Percentiles rank a stretch among this genome's conserved stretches.
These are phyloP conservation scores for Cyanoderma ruficeps DNA, from an alignment of 2,113 vertebrate species.

Conservation along the genomic window DNA sequence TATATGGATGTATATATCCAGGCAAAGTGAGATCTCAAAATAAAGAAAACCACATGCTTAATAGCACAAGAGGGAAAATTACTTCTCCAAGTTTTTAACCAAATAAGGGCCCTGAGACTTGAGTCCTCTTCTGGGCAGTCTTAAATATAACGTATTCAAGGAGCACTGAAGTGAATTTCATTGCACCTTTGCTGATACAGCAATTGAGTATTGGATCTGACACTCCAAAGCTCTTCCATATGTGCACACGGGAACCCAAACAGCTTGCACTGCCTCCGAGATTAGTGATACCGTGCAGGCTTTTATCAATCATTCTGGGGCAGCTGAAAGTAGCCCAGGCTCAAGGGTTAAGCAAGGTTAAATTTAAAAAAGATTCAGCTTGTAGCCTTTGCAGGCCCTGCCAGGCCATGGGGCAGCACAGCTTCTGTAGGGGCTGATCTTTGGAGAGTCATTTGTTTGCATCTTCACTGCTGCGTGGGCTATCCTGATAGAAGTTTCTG, in stretches of 20 bases:
- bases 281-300: background rate
- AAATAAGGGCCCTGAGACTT: slow-evolving; percentile 36
- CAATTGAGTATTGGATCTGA: slow-evolving; percentile 38
- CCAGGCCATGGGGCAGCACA: accelerated
- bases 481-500: background rate
- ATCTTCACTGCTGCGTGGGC: accelerated
- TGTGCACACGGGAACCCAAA: background rate
- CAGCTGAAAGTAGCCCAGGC: background rate
- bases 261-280: background rate
- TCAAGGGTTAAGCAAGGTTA: slow-evolving; percentile 42
- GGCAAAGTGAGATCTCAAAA: slow-evolving; percentile 63
- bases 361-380: background rate
- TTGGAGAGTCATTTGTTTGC: background rate
- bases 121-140: background rate
- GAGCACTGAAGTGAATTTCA: slow-evolving; percentile 62
- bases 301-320: background rate
- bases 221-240: slow-evolving; percentile 56
- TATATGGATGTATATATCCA: slow-evolving; percentile 37
- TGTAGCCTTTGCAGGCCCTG: background rate
- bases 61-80: slow-evolving; percentile 62
- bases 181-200: slow-evolving; percentile 52
- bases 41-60: slow-evolving; percentile 66
- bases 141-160: slow-evolving; percentile 21
- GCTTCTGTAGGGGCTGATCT: background rate
- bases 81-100: slow-evolving; percentile 68